phyloP scores from a whole-genome alignment of 2,888 invertebrate species.

The Polydesmus complanatus region DNA sequence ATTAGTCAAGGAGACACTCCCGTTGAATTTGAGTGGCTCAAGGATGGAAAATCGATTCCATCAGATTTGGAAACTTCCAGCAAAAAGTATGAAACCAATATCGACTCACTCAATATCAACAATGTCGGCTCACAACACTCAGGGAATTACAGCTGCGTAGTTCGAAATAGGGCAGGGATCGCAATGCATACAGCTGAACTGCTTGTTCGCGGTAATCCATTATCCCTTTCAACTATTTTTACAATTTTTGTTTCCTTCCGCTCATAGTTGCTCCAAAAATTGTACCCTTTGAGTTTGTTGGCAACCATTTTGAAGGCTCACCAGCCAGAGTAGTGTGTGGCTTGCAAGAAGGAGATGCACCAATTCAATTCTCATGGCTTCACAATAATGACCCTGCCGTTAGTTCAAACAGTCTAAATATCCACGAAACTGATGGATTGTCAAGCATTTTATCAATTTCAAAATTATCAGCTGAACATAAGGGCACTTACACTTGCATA shows the following conservation, averaged over 20 bases:
- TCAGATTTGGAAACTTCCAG: not conserved
- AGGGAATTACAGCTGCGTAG: slow-evolving; percentile 5
- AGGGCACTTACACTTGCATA: slow-evolving; percentile 27
- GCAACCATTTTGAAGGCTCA: not conserved
- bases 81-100: not conserved
- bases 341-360: slow-evolving; percentile 26
- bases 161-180: not conserved
- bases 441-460: slow-evolving; percentile 41
- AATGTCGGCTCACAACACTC: slow-evolving; percentile 7
- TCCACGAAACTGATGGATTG: slow-evolving; percentile 1
- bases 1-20: slow-evolving; percentile 6
- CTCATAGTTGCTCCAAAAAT: not conserved
- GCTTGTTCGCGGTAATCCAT: slow-evolving; percentile 5
- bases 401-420: slow-evolving; percentile 23
- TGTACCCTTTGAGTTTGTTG: not conserved
- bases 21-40: slow-evolving; percentile 4
- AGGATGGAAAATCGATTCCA: not conserved
- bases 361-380: slow-evolving; percentile 28
- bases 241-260: not conserved
- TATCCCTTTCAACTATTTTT: not conserved
- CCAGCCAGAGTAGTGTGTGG: slow-evolving; percentile 5
- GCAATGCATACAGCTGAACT: not conserved
- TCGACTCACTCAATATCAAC: slow-evolving; percentile 2
- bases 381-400: not conserved
- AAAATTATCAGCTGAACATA: slow-evolving; percentile 25